These are phyloP conservation scores for Drosophila fungiperda DNA, from an alignment of 2,888 invertebrate species.

Conservation along the genomic window DNA sequence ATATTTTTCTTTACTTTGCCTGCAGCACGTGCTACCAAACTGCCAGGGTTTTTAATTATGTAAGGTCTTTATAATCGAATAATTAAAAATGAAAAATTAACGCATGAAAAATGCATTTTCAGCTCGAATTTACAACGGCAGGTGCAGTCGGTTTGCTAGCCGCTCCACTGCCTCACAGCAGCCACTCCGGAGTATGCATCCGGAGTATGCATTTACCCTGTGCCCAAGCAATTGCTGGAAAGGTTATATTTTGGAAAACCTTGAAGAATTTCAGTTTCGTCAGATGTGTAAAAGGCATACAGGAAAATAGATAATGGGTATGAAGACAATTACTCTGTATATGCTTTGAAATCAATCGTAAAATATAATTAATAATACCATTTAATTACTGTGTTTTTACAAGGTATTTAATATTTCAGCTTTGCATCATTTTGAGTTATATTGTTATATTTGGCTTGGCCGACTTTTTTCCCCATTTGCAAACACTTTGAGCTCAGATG, in stretches of 20 bases:
- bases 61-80: slow-evolving; percentile 80
- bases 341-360: background rate
- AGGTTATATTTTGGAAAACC: background rate
- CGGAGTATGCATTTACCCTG: slow-evolving; percentile 15
- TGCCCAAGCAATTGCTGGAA: background rate
- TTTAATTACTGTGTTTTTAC: background rate
- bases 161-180: slow-evolving; percentile 29
- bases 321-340: background rate
- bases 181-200: slow-evolving; percentile 11
- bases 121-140: slow-evolving; percentile 67
- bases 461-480: slow-evolving; percentile 44
- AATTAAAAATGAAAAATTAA: slow-evolving; percentile 79
- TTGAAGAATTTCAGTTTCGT: background rate
- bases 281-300: background rate
- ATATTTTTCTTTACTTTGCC: slow-evolving; percentile 17
- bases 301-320: background rate
- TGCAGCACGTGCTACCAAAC: slow-evolving; percentile 44
- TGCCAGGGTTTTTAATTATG: slow-evolving; percentile 72
- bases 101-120: slow-evolving; percentile 79
- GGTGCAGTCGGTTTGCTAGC: slow-evolving; percentile 30
- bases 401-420: background rate
- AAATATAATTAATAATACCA: background rate
- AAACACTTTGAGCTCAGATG: slow-evolving; percentile 70
- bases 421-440: background rate
- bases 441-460: slow-evolving; percentile 37